These are phyloP conservation scores for Ambastaia sidthimunki DNA, from an alignment of 2,797 vertebrate species.

Conservation along the genomic window DNA sequence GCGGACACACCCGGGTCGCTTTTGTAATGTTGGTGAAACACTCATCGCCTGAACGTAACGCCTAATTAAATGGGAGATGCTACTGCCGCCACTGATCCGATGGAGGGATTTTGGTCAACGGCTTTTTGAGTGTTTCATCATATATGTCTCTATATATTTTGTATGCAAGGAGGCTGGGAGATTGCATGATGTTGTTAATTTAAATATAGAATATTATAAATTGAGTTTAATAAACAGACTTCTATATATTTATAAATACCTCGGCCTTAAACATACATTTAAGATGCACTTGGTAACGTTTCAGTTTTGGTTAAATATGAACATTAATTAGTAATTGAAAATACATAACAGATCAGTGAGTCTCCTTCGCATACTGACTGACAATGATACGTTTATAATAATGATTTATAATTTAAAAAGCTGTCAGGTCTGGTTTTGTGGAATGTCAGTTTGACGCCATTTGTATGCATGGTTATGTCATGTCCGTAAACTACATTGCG, in stretches of 20 bases:
- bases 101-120: slow-evolving; percentile 6
- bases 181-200: neutral
- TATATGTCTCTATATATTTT: slow-evolving; percentile 11
- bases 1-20: slow-evolving; percentile 75
- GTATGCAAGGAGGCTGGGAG: neutral
- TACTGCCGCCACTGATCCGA: slow-evolving; percentile 38
- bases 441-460: too few relatives aligned
- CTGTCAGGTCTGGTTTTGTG: too few relatives aligned
- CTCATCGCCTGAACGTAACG: slow-evolving; percentile 41
- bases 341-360: too few relatives aligned
- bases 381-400: too few relatives aligned
- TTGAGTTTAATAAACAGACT: neutral
- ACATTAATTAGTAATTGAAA: too few relatives aligned
- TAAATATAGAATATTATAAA: too few relatives aligned
- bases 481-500: too few relatives aligned
- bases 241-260: neutral
- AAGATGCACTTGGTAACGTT: too few relatives aligned
- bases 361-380: too few relatives aligned
- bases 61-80: slow-evolving; percentile 51
- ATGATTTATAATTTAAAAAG: too few relatives aligned
- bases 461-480: too few relatives aligned
- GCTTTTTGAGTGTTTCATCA: neutral
- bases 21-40: slow-evolving; percentile 63
- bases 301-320: too few relatives aligned
- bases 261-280: neutral